Conservation (phyloP, 2,888 invertebrate genomes). For the Rotaria sp. region DNA sequence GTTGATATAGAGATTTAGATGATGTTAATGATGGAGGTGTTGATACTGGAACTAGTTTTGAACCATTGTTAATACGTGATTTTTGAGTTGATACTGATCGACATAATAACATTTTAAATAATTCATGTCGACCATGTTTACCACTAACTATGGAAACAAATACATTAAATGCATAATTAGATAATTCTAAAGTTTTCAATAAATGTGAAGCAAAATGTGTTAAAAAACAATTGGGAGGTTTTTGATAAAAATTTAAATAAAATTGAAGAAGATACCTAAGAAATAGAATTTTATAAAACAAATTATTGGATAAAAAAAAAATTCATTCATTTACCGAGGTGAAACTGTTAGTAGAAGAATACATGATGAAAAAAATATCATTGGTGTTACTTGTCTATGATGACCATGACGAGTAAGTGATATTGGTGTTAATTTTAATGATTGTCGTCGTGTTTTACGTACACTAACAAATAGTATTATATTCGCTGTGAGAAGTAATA, state of each 20-base stretch:
- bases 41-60: neutral
- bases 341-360: neutral
- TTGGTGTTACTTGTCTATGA: neutral
- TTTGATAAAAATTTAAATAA: neutral
- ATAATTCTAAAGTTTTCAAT: neutral
- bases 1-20: neutral
- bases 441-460: neutral
- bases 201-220: neutral
- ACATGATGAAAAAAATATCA: neutral
- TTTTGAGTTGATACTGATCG: neutral
- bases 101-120: neutral
- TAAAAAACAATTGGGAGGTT: neutral
- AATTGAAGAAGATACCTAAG: slow-evolving; percentile 1
- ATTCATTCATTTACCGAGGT: neutral
- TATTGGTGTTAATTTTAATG: neutral
- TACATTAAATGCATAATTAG: neutral
- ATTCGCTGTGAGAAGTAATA: neutral
- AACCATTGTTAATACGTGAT: neutral
- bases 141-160: neutral
- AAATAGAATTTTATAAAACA: neutral
- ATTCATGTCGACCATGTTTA: neutral
- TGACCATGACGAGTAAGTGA: neutral
- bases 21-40: neutral
- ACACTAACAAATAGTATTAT: neutral
- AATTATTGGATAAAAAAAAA: neutral